These are phyloP conservation scores for Megaceryle torquata DNA, from an alignment of 2,113 vertebrate species.

Conservation along the genomic window DNA sequence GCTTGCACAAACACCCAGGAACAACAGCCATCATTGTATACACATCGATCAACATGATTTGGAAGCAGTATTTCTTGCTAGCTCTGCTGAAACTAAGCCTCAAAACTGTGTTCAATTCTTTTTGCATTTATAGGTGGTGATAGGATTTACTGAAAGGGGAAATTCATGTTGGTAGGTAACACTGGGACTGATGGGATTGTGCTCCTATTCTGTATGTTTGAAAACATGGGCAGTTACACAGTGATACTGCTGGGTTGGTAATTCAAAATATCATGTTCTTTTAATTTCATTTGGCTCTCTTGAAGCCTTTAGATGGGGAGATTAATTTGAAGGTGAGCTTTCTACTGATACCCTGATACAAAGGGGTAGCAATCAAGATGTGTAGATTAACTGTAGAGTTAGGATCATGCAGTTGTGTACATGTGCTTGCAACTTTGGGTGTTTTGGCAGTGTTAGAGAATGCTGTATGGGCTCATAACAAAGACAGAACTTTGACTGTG, in stretches of 20 bases:
- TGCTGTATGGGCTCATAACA: background rate
- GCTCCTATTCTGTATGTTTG: background rate
- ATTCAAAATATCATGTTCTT: background rate
- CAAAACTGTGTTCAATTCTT: background rate
- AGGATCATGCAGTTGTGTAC: background rate
- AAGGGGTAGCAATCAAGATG: background rate
- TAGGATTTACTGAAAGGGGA: background rate
- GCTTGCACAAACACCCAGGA: background rate
- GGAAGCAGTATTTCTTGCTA: background rate
- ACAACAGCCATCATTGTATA: background rate
- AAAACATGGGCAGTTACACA: background rate
- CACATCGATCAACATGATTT: background rate
- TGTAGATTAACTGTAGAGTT: background rate
- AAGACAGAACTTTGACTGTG: background rate
- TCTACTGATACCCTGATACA: background rate
- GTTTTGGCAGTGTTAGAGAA: background rate
- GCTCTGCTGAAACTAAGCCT: background rate
- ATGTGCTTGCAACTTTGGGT: fast-evolving
- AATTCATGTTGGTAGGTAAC: background rate
- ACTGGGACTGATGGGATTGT: background rate
- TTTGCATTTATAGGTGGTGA: background rate
- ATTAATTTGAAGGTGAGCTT: background rate
- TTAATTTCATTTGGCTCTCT: background rate
- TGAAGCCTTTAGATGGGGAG: background rate
- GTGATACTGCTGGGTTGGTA: background rate